Percentiles rank a stretch among this genome's conserved stretches.
These are phyloP conservation scores for Ligdia adustata DNA, from an alignment of 2,888 invertebrate genomes.

Conservation along the genomic window DNA sequence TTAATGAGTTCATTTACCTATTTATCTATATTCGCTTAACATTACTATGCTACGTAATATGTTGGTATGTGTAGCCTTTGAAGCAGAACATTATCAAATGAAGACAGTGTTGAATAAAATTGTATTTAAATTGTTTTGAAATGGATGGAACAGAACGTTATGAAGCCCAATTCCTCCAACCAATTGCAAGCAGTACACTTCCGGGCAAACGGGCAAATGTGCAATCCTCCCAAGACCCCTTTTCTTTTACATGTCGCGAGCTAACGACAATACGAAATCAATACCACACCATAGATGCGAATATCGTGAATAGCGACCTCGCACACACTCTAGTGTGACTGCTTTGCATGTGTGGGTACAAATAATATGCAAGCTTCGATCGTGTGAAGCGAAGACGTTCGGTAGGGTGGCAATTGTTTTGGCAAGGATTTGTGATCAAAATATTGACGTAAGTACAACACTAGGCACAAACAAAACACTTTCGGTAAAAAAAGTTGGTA, in stretches of 20 bases:
- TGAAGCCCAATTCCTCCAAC: background rate
- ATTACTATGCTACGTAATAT: too few relatives aligned
- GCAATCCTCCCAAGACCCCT: slow-evolving; percentile 69
- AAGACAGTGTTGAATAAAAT: too few relatives aligned
- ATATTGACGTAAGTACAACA: too few relatives aligned
- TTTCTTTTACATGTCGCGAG: slow-evolving; percentile 81
- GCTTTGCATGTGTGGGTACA: slow-evolving; percentile 55
- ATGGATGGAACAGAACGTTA: too few relatives aligned
- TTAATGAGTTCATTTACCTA: too few relatives aligned
- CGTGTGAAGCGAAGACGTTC: slow-evolving; percentile 71
- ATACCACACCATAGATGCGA: slow-evolving; percentile 84
- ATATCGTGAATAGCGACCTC: slow-evolving; percentile 77
- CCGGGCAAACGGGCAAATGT: slow-evolving; percentile 43
- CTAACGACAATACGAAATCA: slow-evolving; percentile 84
- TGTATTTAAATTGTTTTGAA: too few relatives aligned
- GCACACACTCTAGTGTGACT: slow-evolving; percentile 47
- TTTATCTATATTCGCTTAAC: too few relatives aligned
- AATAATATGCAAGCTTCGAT: slow-evolving; percentile 78
- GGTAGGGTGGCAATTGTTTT: slow-evolving; percentile 59
- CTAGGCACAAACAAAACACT: too few relatives aligned
- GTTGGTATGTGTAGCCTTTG: too few relatives aligned
- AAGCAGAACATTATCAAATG: too few relatives aligned
- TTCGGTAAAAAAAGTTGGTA: too few relatives aligned
- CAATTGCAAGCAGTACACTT: slow-evolving; percentile 1
- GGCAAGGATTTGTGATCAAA: too few relatives aligned